A percentile compares a stretch with the other conserved stretches of the same genome.
These are phyloP conservation scores for Gnathonemus echidnorhynchus DNA, from an alignment of 2,113 vertebrate species.

Conservation along the genomic window DNA sequence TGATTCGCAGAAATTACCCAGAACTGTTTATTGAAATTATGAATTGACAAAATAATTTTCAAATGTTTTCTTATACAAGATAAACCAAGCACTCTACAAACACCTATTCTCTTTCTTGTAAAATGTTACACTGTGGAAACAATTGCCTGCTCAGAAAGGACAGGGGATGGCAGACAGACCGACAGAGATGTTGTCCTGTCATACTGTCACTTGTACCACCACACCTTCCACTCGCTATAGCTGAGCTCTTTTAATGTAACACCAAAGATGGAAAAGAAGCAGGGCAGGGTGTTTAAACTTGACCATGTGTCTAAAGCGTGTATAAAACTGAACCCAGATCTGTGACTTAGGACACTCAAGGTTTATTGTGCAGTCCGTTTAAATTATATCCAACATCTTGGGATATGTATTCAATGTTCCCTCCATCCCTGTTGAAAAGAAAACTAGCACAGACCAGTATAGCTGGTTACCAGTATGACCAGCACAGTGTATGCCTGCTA, in stretches of 20 bases:
- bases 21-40: background rate
- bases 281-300: background rate
- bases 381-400: background rate
- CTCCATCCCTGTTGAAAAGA: background rate
- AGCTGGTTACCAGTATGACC: no score
- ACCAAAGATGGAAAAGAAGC: background rate
- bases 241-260: background rate
- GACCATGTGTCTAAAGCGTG: background rate
- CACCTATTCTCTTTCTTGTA: background rate
- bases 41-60: constrained; percentile 5
- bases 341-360: background rate
- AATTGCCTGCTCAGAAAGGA: background rate
- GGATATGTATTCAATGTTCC: background rate
- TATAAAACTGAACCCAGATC: background rate
- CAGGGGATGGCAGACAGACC: background rate
- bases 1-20: background rate
- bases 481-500: no score
- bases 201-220: no score
- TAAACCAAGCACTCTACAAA: background rate
- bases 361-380: background rate
- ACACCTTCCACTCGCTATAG: background rate
- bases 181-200: background rate
- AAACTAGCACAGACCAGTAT: no score
- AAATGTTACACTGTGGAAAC: background rate
- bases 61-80: background rate